Evolutionary conservation across 2,113 vertebrate genomes (phyloP), one percentile per base, ranked within the genome.

Genomic region (Hippocampus zosterae): DNA sequence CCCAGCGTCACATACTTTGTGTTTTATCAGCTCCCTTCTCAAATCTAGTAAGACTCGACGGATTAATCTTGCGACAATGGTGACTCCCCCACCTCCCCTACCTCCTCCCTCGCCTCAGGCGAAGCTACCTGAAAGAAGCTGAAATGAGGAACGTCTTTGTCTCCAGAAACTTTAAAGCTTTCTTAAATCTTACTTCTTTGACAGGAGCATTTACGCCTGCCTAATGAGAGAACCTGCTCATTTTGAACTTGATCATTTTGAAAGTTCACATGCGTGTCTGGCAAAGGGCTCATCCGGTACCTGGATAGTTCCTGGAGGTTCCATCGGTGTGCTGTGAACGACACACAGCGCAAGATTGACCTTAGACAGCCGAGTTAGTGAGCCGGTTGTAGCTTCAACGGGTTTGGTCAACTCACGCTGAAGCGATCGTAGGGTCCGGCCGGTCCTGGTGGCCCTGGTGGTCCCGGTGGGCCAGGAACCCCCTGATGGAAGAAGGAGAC

Each of bases 401-500:
- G 1, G 8, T 60, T 44, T 57, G 27, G 2, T 9, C 19, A 37
- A 88, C 91, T 90, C 70, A 92, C 91, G 64, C 56, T 79, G 66
- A 90, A 89, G 71, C 88, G 88, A 29, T 92, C 85, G 2, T 78
- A 4, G 57, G 85, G 72, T 2, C 88, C 90, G 0, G 90, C 72
- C 0, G 86, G 86, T 73, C 86, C 89, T 0, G 92, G 90, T 11
- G 85, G 91, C 21, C 91, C 89, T 0, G 91, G 90, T 3, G 85
- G 91, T 41, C 92, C 68, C 0, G 94, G 92, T 11, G 88, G 93
- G 0, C 95, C 95, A 0, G 94, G 90, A 0, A 90, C 88, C 8
- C 94, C 94, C 21, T 95, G 76, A 50, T n/a, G 40, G 70, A 83
- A 72, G 65, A 33, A 79, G 53, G 19, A 42, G 10, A 63, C n/a